phyloP scores from a whole-genome alignment of 2,797 vertebrate genomes.

The Phalloptychus januarius region DNA sequence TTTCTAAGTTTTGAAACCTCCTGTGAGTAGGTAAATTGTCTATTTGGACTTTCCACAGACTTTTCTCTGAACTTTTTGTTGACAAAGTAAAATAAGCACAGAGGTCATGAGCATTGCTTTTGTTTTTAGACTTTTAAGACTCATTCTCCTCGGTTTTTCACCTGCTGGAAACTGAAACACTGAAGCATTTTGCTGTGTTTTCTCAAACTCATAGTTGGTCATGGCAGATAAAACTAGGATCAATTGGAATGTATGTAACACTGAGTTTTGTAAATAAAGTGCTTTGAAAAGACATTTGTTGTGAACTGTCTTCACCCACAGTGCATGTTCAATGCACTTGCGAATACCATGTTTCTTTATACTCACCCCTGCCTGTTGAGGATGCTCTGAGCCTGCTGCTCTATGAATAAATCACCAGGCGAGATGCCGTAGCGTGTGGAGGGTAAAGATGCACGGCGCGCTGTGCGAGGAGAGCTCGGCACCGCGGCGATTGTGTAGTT shows the following conservation, averaged over 20 bases:
- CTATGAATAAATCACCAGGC: slow-evolving; percentile 85
- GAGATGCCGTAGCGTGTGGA: slow-evolving; percentile 86
- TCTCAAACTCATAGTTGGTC: too few relatives aligned
- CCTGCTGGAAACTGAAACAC: not conserved
- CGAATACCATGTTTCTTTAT: not conserved
- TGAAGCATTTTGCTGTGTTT: too few relatives aligned
- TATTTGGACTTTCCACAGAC: not conserved
- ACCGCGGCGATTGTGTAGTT: slow-evolving; percentile 80
- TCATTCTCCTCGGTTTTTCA: not conserved
- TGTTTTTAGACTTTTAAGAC: not conserved
- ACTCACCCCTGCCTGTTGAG: slow-evolving; percentile 91
- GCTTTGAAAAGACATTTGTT: too few relatives aligned
- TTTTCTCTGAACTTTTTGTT: not conserved
- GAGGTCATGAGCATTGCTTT: not conserved
- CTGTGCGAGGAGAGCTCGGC: slow-evolving; percentile 85
- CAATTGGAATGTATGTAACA: too few relatives aligned
- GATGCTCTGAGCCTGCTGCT: slow-evolving; percentile 85
- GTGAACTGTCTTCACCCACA: not conserved
- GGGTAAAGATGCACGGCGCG: slow-evolving; percentile 82
- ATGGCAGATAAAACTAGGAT: too few relatives aligned
- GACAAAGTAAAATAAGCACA: not conserved
- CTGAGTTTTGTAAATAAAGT: too few relatives aligned
- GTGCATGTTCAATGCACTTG: not conserved
- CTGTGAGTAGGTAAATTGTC: not conserved
- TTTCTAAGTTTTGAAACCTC: not conserved